Evolutionary conservation across 2,113 vertebrate genomes (phyloP), one percentile per base, ranked within the genome.

Genomic region (Lates calcarifer): DNA sequence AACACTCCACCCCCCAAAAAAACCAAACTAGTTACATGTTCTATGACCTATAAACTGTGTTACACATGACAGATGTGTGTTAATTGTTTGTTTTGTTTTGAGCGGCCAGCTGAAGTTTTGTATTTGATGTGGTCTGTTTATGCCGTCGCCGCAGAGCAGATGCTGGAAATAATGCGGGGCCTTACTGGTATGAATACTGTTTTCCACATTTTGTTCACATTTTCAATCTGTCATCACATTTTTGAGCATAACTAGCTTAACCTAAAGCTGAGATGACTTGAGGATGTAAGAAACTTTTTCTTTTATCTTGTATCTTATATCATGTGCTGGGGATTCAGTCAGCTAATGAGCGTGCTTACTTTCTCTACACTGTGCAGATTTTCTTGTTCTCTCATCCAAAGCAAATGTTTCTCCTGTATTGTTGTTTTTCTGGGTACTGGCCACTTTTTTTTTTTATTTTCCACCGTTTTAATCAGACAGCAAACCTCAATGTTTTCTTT

Each of bases 71-170:
- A 71, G 35, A 56, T 73, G 64, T 6, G 14, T 22, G 47, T 76
- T 51, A 71, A 49, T 33, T 7, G 4, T 67, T 79, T 53, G 35
- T 68, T 86, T 83, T 63, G 26, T 81, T 74, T 81, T 57, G 51
- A 57, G 24, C 6, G 0, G 12, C 47, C 10, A 29, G 55, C n/a
- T 53, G 0, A 33, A 56, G 24, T 29, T 70, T 70, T 65, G 22
- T 14, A 29, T 53, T 70, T 55, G 17, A 67, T 51, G 49, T 73
- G 15, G 45, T 43, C 57, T 55, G 6, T 56, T 66, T n/a, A 63
- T 55, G 39, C 7, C 0, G 0, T 41, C 24, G 29, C 24, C 3
- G 11, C 14, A 57, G 35, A 70, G 3, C n/a, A 51, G 55, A 37
- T 78, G 53, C 11, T 51, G 15, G 24, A 5, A 45, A 65, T 45